These are phyloP conservation scores for Megaustenia siamemsis DNA, from an alignment of 2,888 invertebrate genomes.

Conservation along the genomic window DNA sequence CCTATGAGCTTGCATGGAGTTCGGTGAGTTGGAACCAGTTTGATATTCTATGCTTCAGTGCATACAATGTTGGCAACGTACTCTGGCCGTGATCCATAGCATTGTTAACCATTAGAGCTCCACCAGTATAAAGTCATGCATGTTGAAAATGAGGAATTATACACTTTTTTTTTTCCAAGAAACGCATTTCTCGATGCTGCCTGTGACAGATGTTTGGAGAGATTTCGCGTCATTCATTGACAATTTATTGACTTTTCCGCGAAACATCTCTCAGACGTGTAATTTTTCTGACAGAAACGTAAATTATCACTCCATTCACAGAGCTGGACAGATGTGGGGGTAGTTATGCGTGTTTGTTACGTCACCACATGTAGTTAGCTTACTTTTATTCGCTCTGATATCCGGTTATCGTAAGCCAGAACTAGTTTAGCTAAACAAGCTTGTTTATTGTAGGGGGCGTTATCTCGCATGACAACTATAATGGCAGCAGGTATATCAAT, in stretches of 20 bases:
- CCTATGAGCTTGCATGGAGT: too few species aligned
- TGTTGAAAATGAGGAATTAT: background rate
- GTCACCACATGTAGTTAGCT: slow-evolving; percentile 3
- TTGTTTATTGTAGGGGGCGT: too few species aligned
- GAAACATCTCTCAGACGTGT: slow-evolving; percentile 3
- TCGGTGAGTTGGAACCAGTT: too few species aligned
- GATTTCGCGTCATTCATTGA: background rate
- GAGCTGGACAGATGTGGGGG: background rate
- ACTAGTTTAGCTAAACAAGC: too few species aligned
- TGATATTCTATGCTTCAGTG: too few species aligned
- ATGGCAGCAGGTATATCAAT: too few species aligned
- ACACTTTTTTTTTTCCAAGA: background rate
- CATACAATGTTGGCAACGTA: too few species aligned
- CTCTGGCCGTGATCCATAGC: too few species aligned
- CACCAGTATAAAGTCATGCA: background rate
- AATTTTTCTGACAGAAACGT: background rate
- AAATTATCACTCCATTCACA: background rate
- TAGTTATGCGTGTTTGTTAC: background rate
- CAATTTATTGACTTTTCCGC: background rate
- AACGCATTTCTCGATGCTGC: too few species aligned
- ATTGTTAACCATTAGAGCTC: background rate
- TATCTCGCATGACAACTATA: too few species aligned
- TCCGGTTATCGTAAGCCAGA: too few species aligned
- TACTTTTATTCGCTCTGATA: background rate
- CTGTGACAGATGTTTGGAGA: background rate